phyloP scores from a whole-genome alignment of 1,140 invertebrate genomes.

The Leptinotarsa undecemlineata region DNA sequence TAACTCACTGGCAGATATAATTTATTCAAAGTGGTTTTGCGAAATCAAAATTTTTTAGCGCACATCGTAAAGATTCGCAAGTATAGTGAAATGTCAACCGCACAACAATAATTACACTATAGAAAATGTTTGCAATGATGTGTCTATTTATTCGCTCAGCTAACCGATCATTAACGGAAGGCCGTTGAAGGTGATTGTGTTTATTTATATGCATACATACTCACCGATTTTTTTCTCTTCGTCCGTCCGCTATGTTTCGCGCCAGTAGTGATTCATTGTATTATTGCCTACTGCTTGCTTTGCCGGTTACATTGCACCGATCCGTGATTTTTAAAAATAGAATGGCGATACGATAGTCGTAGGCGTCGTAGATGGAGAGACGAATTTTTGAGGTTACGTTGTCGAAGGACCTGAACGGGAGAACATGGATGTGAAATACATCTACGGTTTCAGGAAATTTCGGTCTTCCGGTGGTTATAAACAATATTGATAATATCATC shows the following conservation, averaged over 20 bases:
- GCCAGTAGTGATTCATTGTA: conserved; percentile 18
- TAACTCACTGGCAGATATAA: no score
- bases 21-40: no score
- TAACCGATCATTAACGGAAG: conserved; percentile 29
- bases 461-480: no score
- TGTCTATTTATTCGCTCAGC: conserved; percentile 9
- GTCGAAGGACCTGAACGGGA: no score
- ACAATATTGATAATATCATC: no score
- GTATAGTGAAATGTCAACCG: no score
- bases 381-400: not conserved
- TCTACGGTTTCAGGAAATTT: no score
- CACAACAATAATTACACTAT: no score
- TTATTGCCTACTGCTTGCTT: conserved; percentile 10
- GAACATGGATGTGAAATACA: no score
- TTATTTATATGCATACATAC: conserved; percentile 34
- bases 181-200: conserved; percentile 41
- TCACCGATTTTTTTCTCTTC: conserved; percentile 14
- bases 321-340: conserved; percentile 16
- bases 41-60: no score
- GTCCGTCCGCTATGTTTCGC: conserved; percentile 8
- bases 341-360: conserved; percentile 12
- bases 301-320: conserved; percentile 17
- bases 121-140: conserved; percentile 5
- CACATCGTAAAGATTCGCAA: no score
- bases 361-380: not conserved